These are phyloP conservation scores for Mareca strepera DNA, from an alignment of 2,797 vertebrate genomes.

Conservation along the genomic window DNA sequence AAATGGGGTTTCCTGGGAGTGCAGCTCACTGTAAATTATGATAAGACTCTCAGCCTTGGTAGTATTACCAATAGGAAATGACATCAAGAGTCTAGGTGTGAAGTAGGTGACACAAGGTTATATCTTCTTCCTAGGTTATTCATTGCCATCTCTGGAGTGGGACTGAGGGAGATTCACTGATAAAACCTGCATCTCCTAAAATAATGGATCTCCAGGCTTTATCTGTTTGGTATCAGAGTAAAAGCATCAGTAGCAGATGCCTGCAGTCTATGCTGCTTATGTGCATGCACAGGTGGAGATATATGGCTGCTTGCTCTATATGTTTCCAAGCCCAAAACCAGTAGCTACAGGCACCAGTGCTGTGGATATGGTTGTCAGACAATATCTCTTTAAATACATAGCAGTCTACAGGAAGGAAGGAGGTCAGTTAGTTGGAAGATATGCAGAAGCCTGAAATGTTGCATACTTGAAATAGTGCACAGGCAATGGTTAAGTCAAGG, in stretches of 20 bases:
- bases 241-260: not conserved
- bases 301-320: not conserved
- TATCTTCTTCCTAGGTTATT: not conserved
- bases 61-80: not conserved
- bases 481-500: not conserved
- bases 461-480: not conserved
- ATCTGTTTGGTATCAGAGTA: not conserved
- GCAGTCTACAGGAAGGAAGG: not conserved
- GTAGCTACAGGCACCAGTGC: not conserved
- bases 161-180: not conserved
- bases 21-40: not conserved
- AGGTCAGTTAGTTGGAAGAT: not conserved
- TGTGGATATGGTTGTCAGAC: not conserved
- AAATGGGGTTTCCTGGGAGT: not conserved
- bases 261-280: rapidly evolving
- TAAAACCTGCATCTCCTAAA: not conserved
- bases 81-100: not conserved
- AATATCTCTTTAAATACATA: not conserved
- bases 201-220: not conserved
- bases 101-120: not conserved
- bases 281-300: not conserved
- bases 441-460: not conserved
- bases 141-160: not conserved
- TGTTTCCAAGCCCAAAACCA: not conserved
- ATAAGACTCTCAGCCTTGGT: not conserved